Evolutionary conservation across 2,888 invertebrate species (phyloP), one percentile per base, ranked within the genome.

Genomic region (Gymnosoma rotundatum): DNA sequence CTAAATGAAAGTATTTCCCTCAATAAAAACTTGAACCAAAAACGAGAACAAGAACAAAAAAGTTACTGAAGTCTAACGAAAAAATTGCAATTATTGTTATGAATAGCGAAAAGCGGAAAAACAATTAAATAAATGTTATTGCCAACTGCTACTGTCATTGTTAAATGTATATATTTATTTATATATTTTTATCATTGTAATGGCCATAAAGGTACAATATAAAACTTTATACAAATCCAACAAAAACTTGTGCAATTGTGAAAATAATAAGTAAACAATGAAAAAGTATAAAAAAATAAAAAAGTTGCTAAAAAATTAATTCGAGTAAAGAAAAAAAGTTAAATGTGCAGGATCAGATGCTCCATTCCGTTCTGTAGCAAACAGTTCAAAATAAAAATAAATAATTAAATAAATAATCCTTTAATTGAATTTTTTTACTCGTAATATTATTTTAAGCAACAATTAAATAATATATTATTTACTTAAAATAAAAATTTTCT

Each of bases 101-200:
- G 70, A 61, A 72, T 75, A 70, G 70, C 50, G 21, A 82, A 79
- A n/a, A 75, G 74, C 70, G 61, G 70, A 67, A 70, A 42, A 79
- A 79, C 67, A 83, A 83, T 79, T 83, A 73, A 83, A 83, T 80
- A 70, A 84, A 84, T 74, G 74, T 61, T 74, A 70, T 82, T 78
- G 70, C 81, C 74, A 82, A 82, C 73, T 78, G 78, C 78, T 82
- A 25, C 78, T 82, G 67, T 78, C 78, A 38, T 69, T 81, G 63
- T 52, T 84, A 52, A 78, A 78, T 69, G 56, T 69, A 66, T 38
- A 69, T 56, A 16, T 18, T 20, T 25, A 1, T 38, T n/a, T n/a
- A 50, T 54, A 50, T 54, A 16, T 48, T 42, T 69, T 50, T 48
- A 25, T n/a, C 72, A 78, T 83, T 73, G 48, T 36, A 78, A 73